phyloP scores from a whole-genome alignment of 2,888 invertebrate species.

The Willowsia nigromaculata region DNA sequence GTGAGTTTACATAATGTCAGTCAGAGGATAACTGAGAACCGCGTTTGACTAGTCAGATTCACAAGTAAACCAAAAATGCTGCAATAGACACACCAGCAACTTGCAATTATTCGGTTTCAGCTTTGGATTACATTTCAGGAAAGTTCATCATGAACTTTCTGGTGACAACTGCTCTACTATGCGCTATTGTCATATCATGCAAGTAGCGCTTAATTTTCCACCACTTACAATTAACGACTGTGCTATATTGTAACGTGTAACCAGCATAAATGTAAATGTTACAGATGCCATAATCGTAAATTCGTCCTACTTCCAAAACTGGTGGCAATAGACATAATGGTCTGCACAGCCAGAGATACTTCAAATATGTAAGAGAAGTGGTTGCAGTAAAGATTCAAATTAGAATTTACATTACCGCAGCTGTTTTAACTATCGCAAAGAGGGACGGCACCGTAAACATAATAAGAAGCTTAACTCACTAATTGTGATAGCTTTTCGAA shows the following conservation, averaged over 20 bases:
- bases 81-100: too few species aligned
- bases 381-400: slow-evolving; percentile 18
- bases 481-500: slow-evolving; percentile 1
- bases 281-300: slow-evolving; percentile 52
- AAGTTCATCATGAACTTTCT: too few species aligned
- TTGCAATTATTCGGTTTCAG: too few species aligned
- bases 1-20: too few species aligned
- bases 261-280: slow-evolving; percentile 39
- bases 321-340: background rate
- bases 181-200: background rate
- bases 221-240: background rate
- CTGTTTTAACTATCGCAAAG: background rate
- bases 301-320: background rate
- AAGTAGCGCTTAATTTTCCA: background rate
- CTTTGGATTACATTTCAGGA: too few species aligned
- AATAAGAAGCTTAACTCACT: background rate
- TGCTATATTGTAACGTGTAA: background rate
- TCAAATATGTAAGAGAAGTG: background rate
- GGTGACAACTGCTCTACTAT: background rate
- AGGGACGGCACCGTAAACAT: background rate
- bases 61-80: too few species aligned
- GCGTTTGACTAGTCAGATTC: too few species aligned
- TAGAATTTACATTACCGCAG: slow-evolving; percentile 11
- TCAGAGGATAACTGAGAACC: too few species aligned
- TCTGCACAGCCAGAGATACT: background rate